A percentile compares a stretch with the other conserved stretches of the same genome.
These are phyloP conservation scores for Pocillopora grandis DNA, from an alignment of 92 coral and sea anemone species.

Conservation along the genomic window DNA sequence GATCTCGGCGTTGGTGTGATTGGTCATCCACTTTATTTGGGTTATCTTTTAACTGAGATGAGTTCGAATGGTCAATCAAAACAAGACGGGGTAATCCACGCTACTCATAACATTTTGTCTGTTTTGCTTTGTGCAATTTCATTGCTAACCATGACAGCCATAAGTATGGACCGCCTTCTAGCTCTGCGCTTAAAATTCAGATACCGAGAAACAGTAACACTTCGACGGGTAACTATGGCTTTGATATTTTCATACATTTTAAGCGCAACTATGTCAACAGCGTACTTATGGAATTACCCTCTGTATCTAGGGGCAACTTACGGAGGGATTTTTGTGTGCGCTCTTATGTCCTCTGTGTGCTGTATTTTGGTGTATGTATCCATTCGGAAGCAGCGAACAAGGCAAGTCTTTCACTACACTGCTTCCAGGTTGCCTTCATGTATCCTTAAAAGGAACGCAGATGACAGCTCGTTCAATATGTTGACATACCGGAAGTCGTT, in stretches of 20 bases:
- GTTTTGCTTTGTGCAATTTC: constrained; percentile 11
- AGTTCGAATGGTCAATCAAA: not conserved
- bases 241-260: constrained; percentile 1
- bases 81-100: not conserved
- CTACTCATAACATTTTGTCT: not conserved
- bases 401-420: not conserved
- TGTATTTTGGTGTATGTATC: constrained; percentile 3
- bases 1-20: constrained; percentile 15
- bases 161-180: not conserved
- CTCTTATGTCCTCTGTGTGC: not conserved
- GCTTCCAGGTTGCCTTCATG: not conserved
- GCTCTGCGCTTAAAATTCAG: constrained; percentile 9
- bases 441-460: not conserved
- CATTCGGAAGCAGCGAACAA: constrained; percentile 2
- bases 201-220: constrained; percentile 14
- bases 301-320: constrained; percentile 11
- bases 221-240: not conserved
- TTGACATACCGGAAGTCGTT: not conserved
- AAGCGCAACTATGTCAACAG: constrained; percentile 19
- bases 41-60: constrained; percentile 13
- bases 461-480: not conserved
- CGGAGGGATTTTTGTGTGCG: not conserved
- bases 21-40: not conserved
- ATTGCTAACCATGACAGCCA: constrained; percentile 7
- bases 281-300: not conserved